Evolutionary conservation across 1,140 invertebrate species (phyloP).

Genomic region (Agraylea sexmaculata): DNA sequence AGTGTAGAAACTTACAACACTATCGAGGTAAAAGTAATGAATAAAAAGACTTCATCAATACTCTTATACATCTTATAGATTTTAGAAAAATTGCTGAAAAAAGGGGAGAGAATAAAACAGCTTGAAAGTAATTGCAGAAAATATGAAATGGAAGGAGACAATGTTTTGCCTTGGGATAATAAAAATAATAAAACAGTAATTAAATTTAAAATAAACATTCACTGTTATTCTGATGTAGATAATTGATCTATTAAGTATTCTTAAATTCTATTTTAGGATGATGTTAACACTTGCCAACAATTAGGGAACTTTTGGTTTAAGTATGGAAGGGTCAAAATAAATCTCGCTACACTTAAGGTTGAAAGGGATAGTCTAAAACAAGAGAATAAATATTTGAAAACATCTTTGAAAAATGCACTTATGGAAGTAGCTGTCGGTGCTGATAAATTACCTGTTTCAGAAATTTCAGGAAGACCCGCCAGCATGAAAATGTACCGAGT

Average conservation of each 20-base stretch:
- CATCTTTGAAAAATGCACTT: constrained; percentile 35
- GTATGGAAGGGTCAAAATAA: constrained; percentile 32
- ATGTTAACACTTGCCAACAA: constrained; percentile 33
- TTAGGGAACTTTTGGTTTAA: constrained; percentile 37
- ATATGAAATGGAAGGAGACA: constrained; percentile 31
- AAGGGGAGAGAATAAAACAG: constrained; percentile 30
- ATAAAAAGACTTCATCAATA: background rate
- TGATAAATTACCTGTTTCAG: constrained; percentile 21
- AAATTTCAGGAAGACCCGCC: constrained; percentile 22
- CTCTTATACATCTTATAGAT: constrained; percentile 21
- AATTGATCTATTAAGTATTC: constrained; percentile 1
- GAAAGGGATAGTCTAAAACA: constrained; percentile 31
- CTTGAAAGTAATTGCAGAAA: constrained; percentile 34
- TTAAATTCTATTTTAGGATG: constrained; percentile 24
- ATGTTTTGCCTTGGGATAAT: constrained; percentile 19
- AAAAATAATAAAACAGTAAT: constrained; percentile 13
- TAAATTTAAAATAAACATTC: constrained; percentile 26
- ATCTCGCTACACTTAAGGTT: constrained; percentile 29
- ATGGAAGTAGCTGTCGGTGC: constrained; percentile 33
- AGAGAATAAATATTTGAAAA: constrained; percentile 35
- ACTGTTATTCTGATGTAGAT: constrained; percentile 23
- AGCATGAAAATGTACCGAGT: constrained; percentile 29
- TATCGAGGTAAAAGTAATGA: constrained; percentile 9
- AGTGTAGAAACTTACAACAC: constrained; percentile 19
- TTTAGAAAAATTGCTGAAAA: constrained; percentile 27